Percentiles rank a stretch among this genome's conserved stretches.
Conservation (phyloP, 2,888 invertebrate genomes). For the Andrena fulva region DNA sequence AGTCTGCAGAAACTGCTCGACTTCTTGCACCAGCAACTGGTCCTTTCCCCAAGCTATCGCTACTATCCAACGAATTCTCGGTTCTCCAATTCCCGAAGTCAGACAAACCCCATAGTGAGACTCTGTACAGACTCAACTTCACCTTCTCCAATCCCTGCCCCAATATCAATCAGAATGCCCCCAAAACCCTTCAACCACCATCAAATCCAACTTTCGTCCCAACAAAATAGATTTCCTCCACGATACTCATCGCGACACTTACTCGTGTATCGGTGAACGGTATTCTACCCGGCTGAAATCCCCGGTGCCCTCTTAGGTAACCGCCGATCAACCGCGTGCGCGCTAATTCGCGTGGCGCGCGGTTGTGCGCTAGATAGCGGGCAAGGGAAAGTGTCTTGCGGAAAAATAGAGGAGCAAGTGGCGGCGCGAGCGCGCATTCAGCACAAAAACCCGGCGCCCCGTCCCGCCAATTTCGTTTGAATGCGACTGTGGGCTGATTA, state of each 20-base stretch:
- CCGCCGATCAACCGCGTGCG: neutral
- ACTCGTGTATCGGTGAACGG: neutral
- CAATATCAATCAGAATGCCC: too few species aligned
- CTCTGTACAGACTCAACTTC: too few species aligned
- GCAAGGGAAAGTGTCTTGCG: conserved; percentile 59
- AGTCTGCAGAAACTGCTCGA: neutral
- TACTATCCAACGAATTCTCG: neutral
- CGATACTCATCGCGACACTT: neutral
- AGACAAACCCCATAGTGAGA: too few species aligned
- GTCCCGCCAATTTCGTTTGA: conserved; percentile 59
- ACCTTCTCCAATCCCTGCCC: too few species aligned
- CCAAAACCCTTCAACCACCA: too few species aligned
- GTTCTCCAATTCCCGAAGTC: too few species aligned
- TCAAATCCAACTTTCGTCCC: too few species aligned
- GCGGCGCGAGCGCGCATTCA: conserved; percentile 65
- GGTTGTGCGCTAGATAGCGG: conserved; percentile 35
- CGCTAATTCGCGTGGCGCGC: neutral
- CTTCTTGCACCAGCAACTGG: neutral
- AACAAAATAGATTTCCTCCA: neutral
- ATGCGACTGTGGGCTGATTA: conserved; percentile 57
- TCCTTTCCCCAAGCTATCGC: neutral
- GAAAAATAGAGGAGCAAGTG: conserved; percentile 76
- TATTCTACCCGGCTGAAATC: neutral
- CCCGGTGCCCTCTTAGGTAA: neutral
- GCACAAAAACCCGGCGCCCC: conserved; percentile 70